Conservation (phyloP, 2,797 vertebrate species). For the Notamacropus eugenii region DNA sequence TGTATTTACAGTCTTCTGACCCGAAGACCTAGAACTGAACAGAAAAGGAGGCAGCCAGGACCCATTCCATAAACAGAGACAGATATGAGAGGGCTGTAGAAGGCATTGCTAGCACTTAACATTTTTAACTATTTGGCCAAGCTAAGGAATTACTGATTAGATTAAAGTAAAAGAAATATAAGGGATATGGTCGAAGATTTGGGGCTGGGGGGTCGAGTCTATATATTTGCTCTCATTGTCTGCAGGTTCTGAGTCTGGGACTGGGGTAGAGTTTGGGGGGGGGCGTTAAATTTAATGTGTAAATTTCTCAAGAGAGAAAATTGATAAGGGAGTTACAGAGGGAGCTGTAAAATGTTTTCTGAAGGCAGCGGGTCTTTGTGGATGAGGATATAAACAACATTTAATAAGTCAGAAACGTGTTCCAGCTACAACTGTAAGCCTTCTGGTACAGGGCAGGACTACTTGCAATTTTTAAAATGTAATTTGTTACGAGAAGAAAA, state of each 20-base stretch:
- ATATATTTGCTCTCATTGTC: constrained; percentile 46
- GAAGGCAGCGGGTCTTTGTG: constrained; percentile 59
- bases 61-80: constrained; percentile 89
- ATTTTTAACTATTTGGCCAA: constrained; percentile 88
- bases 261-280: neutral
- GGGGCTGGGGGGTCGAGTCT: neutral
- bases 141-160: constrained; percentile 85
- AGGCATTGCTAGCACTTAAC: constrained; percentile 87
- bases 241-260: constrained; percentile 38
- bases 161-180: constrained; percentile 84
- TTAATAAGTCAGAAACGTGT: constrained; percentile 73
- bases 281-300: constrained; percentile 45
- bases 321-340: constrained; percentile 63
- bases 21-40: constrained; percentile 90
- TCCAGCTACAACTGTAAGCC: constrained; percentile 66
- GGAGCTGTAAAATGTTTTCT: constrained; percentile 75
- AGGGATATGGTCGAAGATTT: constrained; percentile 64
- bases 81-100: constrained; percentile 86
- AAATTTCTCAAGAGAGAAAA: constrained; percentile 68
- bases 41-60: constrained; percentile 88
- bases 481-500: constrained; percentile 75
- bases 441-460: constrained; percentile 66
- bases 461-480: constrained; percentile 57
- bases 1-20: constrained; percentile 99
- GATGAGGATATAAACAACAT: constrained; percentile 75